phyloP scores from a whole-genome alignment of 1,140 invertebrate species.

The Arion vulgaris region DNA sequence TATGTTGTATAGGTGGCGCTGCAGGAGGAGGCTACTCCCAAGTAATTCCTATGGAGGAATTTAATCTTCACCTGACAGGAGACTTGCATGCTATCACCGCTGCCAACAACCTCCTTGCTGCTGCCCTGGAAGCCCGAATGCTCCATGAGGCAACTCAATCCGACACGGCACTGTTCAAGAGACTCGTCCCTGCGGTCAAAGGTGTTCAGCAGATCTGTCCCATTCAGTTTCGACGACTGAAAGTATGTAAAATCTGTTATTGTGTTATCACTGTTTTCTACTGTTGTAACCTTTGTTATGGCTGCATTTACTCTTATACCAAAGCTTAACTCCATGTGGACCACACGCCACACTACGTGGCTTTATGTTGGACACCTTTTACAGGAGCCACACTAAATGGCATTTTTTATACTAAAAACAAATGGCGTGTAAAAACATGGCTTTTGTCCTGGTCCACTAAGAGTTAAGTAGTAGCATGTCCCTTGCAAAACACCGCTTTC shows the following conservation, averaged over 20 bases:
- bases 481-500: too few relatives aligned
- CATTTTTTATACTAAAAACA: too few relatives aligned
- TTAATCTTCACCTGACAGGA: conserved; percentile 98
- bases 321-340: too few relatives aligned
- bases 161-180: conserved; percentile 87
- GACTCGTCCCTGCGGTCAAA: conserved; percentile 87
- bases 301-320: too few relatives aligned
- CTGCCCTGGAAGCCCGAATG: conserved; percentile 88
- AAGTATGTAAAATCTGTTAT: conserved; percentile 53
- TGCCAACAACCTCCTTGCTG: conserved; percentile 97
- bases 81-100: conserved; percentile 99
- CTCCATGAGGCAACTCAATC: conserved; percentile 95
- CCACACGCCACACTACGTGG: too few relatives aligned
- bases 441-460: too few relatives aligned
- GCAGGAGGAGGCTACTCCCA: conserved; percentile 94
- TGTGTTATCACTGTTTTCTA: too few relatives aligned
- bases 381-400: too few relatives aligned
- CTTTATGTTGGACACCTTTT: too few relatives aligned
- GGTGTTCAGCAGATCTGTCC: conserved; percentile 85
- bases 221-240: conserved; percentile 84
- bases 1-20: conserved; percentile 88
- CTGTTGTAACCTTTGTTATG: too few relatives aligned
- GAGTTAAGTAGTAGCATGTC: too few relatives aligned
- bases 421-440: too few relatives aligned
- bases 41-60: conserved; percentile 99